Conservation (phyloP, 2,113 vertebrate genomes). For the Athene noctua region DNA sequence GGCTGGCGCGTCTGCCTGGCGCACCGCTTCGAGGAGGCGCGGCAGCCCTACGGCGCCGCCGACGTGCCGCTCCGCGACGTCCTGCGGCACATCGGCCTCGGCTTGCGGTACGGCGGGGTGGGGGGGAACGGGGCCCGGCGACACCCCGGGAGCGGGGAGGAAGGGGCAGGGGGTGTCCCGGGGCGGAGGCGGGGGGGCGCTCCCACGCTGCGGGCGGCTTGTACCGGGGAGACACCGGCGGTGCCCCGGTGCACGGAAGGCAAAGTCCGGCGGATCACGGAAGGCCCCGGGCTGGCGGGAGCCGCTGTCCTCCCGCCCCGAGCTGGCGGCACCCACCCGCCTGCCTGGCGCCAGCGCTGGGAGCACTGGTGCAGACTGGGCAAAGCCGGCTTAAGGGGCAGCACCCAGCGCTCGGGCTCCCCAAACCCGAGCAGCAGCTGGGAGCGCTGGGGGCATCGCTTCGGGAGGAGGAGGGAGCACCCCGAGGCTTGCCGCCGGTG, state of each 20-base stretch:
- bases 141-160: background rate
- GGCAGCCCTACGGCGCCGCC: slow-evolving; percentile 86
- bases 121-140: background rate
- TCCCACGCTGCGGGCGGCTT: too few species aligned
- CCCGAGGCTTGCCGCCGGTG: background rate
- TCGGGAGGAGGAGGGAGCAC: too few species aligned
- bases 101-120: slow-evolving; percentile 79
- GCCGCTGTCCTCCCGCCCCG: background rate
- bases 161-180: too few species aligned
- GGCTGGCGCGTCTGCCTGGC: slow-evolving; percentile 93
- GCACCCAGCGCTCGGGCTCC: background rate
- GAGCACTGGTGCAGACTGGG: background rate
- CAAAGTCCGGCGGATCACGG: background rate
- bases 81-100: slow-evolving; percentile 83
- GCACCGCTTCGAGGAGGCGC: slow-evolving; percentile 88
- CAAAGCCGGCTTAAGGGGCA: background rate
- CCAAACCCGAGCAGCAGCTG: background rate
- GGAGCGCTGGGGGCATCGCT: too few species aligned
- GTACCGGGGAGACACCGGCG: too few species aligned
- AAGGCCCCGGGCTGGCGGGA: background rate
- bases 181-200: background rate
- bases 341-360: background rate
- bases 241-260: background rate
- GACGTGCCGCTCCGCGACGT: slow-evolving; percentile 82
- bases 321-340: background rate